A percentile compares a stretch with the other conserved stretches of the same genome.
phyloP scores from a whole-genome alignment of 2,113 vertebrate genomes.

The Campylorhamphus procurvoides region DNA sequence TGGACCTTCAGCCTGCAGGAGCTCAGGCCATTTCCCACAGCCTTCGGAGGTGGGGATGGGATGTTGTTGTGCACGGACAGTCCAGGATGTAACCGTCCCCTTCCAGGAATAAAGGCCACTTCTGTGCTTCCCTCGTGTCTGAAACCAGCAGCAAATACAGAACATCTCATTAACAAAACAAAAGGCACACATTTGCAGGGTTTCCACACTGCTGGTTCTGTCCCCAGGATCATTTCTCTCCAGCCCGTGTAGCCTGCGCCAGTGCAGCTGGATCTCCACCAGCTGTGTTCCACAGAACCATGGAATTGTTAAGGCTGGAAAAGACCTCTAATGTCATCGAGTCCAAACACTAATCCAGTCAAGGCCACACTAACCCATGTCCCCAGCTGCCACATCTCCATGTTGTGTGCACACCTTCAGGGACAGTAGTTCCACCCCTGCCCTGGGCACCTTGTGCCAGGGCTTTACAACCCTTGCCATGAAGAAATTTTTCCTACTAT shows the following conservation, averaged over 20 bases:
- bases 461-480: background rate
- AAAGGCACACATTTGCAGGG: background rate
- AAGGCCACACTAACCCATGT: background rate
- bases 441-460: background rate
- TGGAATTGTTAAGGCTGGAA: background rate
- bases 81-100: constrained; percentile 76
- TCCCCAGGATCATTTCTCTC: background rate
- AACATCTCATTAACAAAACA: background rate
- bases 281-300: background rate
- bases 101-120: constrained; percentile 88
- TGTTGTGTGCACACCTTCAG: background rate
- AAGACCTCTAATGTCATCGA: background rate
- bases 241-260: background rate
- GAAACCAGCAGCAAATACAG: background rate
- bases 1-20: constrained; percentile 84
- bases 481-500: background rate
- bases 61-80: constrained; percentile 74
- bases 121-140: constrained; percentile 84
- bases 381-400: background rate
- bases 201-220: background rate
- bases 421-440: background rate
- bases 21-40: constrained; percentile 74
- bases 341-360: background rate
- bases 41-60: constrained; percentile 56
- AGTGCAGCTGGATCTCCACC: background rate